Conservation (phyloP, 2,797 vertebrate genomes). For the Coendou prehensilis region DNA sequence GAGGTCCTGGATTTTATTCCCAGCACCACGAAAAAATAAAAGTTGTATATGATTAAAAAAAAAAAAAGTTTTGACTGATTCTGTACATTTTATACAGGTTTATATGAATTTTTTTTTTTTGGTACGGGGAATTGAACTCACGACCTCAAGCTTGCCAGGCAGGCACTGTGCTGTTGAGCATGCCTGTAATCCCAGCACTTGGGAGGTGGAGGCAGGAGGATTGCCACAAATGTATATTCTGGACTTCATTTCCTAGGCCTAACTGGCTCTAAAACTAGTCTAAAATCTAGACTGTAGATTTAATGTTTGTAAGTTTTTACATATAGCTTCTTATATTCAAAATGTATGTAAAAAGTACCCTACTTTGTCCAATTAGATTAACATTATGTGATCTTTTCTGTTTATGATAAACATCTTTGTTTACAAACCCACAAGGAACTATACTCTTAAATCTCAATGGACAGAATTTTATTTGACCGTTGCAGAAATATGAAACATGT, state of each 20-base stretch:
- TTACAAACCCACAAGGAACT: conserved; percentile 9
- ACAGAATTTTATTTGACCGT: background rate
- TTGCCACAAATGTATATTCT: conserved; percentile 1
- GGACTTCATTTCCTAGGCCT: background rate
- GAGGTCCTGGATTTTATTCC: background rate
- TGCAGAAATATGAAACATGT: conserved; percentile 49
- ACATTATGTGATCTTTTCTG: background rate
- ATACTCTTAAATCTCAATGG: conserved; percentile 48
- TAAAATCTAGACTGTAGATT: conserved; percentile 52
- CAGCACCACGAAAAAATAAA: background rate
- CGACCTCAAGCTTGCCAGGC: too few species aligned
- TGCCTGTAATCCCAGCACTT: too few species aligned
- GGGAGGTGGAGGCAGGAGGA: too few species aligned
- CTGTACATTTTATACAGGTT: conserved; percentile 7
- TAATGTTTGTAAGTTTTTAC: conserved; percentile 58
- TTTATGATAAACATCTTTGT: conserved; percentile 31
- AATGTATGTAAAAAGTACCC: conserved; percentile 50
- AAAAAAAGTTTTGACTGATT: background rate
- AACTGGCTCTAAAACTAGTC: background rate
- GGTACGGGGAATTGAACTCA: too few species aligned
- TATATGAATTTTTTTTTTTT: background rate
- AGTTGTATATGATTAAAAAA: background rate
- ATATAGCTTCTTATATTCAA: conserved; percentile 23
- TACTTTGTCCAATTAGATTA: conserved; percentile 32
- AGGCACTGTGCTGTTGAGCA: too few species aligned